Percentiles rank a stretch among this genome's conserved stretches.
Evolutionary conservation across 2,797 vertebrate species (phyloP).

Genomic region (Acestrorhynchus altus): DNA sequence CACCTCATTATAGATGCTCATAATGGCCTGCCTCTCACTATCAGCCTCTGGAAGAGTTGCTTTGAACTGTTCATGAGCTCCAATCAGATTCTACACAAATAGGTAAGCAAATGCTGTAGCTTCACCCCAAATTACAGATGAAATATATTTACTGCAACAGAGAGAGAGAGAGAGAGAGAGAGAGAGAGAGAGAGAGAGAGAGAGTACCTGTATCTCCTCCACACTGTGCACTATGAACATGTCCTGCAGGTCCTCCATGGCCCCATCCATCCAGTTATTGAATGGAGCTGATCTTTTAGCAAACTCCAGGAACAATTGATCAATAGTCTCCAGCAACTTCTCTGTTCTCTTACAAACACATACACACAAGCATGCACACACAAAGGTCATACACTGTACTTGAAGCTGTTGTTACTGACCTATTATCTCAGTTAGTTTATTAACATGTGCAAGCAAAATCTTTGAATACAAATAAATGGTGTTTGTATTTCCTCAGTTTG

Average conservation of each 20-base stretch:
- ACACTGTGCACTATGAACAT: slow-evolving; percentile 90
- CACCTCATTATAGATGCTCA: slow-evolving; percentile 85
- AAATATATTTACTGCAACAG: no score
- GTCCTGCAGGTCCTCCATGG: slow-evolving; percentile 88
- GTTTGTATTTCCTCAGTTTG: no score
- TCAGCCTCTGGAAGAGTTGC: slow-evolving; percentile 86
- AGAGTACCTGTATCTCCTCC: slow-evolving; percentile 88
- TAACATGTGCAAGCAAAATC: no score
- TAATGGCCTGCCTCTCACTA: slow-evolving; percentile 84
- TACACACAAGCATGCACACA: background rate
- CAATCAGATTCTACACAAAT: slow-evolving; percentile 79
- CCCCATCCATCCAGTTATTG: slow-evolving; percentile 91
- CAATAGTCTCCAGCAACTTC: slow-evolving; percentile 87
- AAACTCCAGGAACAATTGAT: slow-evolving; percentile 87
- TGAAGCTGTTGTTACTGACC: no score
- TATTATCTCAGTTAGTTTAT: no score
- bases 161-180: no score
- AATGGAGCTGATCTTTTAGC: slow-evolving; percentile 87
- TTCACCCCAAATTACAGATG: no score
- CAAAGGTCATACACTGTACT: background rate
- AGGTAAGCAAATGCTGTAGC: background rate
- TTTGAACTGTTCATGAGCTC: slow-evolving; percentile 89
- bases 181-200: no score
- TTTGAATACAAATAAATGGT: no score
- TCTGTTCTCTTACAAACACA: slow-evolving; percentile 78